phyloP scores from a whole-genome alignment of 2,113 vertebrate species.

The Vidua macroura region DNA sequence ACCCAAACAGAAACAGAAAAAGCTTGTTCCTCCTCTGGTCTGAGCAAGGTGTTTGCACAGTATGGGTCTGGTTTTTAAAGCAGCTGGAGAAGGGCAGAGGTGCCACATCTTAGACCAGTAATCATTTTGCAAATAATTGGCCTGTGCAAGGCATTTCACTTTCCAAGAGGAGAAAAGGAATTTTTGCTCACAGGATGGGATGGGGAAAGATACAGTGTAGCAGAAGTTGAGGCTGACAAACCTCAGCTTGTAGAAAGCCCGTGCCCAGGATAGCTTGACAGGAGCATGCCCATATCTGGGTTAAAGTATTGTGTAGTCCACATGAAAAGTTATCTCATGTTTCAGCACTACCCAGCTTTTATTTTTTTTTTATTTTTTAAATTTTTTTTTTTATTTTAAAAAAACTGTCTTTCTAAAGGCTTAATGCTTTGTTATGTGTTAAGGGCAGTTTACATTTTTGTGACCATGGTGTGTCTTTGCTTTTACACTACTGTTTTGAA shows the following conservation, averaged over 20 bases:
- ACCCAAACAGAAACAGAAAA: background rate
- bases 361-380: background rate
- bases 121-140: background rate
- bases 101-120: background rate
- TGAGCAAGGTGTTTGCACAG: background rate
- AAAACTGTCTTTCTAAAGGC: background rate
- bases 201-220: background rate
- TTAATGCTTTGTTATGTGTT: background rate
- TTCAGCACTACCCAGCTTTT: background rate
- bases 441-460: background rate
- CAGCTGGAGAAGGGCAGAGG: background rate
- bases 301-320: background rate
- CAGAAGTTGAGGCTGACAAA: background rate
- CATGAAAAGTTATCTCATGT: background rate
- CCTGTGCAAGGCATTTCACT: background rate
- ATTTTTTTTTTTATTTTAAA: background rate
- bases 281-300: background rate
- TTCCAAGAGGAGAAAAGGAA: background rate
- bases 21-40: background rate
- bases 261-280: background rate
- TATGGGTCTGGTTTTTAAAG: background rate
- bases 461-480: background rate
- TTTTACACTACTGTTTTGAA: background rate
- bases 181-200: background rate
- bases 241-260: background rate